phyloP scores from a whole-genome alignment of 2,113 vertebrate genomes.

The Calyptommatus sinebrachiatus region DNA sequence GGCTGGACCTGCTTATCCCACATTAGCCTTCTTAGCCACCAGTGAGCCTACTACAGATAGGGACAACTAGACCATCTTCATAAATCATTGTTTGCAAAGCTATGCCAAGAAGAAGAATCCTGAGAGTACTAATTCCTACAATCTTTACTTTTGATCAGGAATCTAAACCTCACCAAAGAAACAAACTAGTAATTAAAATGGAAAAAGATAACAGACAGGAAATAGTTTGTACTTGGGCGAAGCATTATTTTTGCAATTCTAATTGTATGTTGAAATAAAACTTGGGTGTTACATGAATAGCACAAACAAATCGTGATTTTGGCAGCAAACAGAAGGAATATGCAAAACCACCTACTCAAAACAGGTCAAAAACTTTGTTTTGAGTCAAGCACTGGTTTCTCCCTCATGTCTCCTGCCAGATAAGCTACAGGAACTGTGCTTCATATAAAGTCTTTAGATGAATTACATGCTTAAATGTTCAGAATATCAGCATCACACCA shows the following conservation, averaged over 20 bases:
- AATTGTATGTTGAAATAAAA: slow-evolving; percentile 4
- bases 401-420: background rate
- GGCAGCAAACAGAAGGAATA: background rate
- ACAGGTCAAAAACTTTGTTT: background rate
- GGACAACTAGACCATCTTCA: no score
- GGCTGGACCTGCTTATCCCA: no score
- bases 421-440: background rate
- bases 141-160: background rate
- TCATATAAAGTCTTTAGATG: background rate
- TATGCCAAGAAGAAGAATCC: no score
- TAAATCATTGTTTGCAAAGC: no score
- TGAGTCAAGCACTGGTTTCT: background rate
- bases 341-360: slow-evolving; percentile 3
- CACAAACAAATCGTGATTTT: background rate
- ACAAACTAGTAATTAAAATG: background rate
- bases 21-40: no score
- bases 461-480: background rate
- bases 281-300: background rate
- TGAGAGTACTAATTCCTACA: background rate
- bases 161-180: background rate
- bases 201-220: background rate
- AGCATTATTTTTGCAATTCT: background rate
- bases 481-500: background rate
- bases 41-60: no score
- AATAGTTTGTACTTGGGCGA: slow-evolving; percentile 1